These are phyloP conservation scores for Falco cherrug DNA, from an alignment of 2,797 vertebrate genomes.

Conservation along the genomic window DNA sequence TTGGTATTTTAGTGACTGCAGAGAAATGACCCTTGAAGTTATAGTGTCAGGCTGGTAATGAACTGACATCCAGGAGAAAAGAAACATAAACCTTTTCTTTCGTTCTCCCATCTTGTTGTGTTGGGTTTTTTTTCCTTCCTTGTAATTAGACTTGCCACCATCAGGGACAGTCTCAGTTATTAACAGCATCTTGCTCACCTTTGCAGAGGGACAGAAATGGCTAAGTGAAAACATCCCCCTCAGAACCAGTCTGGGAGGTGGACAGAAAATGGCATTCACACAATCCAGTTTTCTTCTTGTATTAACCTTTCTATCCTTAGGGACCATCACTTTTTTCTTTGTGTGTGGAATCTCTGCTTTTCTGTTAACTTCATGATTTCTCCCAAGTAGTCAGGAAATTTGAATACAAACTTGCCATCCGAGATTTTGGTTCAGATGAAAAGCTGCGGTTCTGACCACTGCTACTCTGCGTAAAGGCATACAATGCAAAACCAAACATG, in stretches of 20 bases:
- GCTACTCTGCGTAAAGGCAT: not conserved
- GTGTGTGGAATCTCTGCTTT: conserved; percentile 17
- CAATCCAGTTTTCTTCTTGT: conserved; percentile 35
- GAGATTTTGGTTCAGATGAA: not conserved
- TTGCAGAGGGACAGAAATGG: conserved; percentile 52
- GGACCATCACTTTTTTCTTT: conserved; percentile 53
- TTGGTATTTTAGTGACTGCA: conserved; percentile 70
- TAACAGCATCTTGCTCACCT: conserved; percentile 61
- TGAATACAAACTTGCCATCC: not conserved
- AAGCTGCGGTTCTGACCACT: not conserved
- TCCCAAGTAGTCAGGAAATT: conserved; percentile 19
- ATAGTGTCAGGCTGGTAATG: conserved; percentile 71
- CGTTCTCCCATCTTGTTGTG: conserved; percentile 25
- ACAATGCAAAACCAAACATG: not conserved
- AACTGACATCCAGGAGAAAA: conserved; percentile 60
- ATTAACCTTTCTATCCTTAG: conserved; percentile 49
- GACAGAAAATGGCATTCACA: conserved; percentile 31
- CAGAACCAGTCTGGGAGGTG: not conserved
- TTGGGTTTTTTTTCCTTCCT: not conserved
- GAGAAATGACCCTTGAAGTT: conserved; percentile 78
- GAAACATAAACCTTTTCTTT: conserved; percentile 66
- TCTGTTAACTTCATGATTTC: conserved; percentile 43
- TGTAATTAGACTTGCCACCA: conserved; percentile 76
- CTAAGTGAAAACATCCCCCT: conserved; percentile 41
- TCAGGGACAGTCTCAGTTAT: conserved; percentile 66